Conservation (phyloP, 2,797 vertebrate genomes). For the Phylloscopus collybita region DNA sequence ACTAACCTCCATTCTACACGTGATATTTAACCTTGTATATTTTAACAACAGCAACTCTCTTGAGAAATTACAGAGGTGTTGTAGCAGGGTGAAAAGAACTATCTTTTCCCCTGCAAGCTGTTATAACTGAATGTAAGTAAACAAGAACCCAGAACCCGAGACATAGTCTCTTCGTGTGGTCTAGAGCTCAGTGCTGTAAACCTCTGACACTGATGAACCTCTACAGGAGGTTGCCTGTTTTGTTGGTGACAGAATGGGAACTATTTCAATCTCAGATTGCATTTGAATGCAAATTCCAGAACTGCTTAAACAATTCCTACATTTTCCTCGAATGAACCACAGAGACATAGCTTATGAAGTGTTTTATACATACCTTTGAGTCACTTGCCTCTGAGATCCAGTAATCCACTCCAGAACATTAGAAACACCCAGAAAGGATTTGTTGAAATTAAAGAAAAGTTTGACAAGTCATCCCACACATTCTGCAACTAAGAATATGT, state of each 20-base stretch:
- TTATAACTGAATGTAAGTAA: not conserved
- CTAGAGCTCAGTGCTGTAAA: not conserved
- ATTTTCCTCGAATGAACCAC: not conserved
- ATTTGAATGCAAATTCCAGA: not conserved
- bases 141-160: not conserved
- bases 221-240: not conserved
- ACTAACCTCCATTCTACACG: not conserved
- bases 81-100: not conserved
- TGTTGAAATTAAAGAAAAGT: not conserved
- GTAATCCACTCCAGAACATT: not conserved
- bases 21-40: not conserved
- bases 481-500: not conserved
- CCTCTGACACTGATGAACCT: not conserved
- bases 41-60: not conserved
- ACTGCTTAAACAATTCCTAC: not conserved
- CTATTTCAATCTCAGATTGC: not conserved
- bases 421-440: not conserved
- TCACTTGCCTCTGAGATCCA: not conserved
- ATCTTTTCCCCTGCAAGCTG: rapidly evolving
- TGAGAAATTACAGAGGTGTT: not conserved
- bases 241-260: not conserved
- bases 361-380: not conserved
- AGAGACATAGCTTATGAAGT: not conserved
- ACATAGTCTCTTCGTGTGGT: not conserved
- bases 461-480: rapidly evolving